phyloP scores from a whole-genome alignment of 2,113 vertebrate genomes.

The Hippocampus barbouri region DNA sequence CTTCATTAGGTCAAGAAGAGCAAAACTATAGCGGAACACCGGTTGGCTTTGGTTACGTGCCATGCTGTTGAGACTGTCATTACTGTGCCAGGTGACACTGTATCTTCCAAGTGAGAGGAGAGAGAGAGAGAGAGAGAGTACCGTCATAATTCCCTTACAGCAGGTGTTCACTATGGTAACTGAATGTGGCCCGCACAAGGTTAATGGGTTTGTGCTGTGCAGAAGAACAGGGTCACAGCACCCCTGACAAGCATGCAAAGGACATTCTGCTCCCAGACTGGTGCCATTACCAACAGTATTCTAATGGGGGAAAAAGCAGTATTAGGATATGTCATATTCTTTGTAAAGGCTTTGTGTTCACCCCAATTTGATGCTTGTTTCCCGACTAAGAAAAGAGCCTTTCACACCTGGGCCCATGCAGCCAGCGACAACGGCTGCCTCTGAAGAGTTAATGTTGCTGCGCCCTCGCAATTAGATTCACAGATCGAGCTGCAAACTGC shows the following conservation, averaged over 20 bases:
- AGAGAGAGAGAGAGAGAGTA: slow-evolving; percentile 38
- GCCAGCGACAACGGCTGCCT: slow-evolving; percentile 14
- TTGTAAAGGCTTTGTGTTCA: slow-evolving; percentile 44
- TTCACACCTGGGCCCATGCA: slow-evolving; percentile 26
- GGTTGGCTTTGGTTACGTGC: slow-evolving; percentile 55
- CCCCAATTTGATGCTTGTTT: slow-evolving; percentile 34
- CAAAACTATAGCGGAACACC: slow-evolving; percentile 47
- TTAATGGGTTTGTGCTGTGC: slow-evolving; percentile 73
- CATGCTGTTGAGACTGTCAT: slow-evolving; percentile 55
- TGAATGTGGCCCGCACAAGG: slow-evolving; percentile 65
- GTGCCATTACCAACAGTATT: slow-evolving; percentile 61
- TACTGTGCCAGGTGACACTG: slow-evolving; percentile 57
- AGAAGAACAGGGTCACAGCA: slow-evolving; percentile 65
- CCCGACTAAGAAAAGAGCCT: slow-evolving; percentile 31
- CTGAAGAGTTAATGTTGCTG: slow-evolving; percentile 43
- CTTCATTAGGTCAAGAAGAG: slow-evolving; percentile 46
- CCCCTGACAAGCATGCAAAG: slow-evolving; percentile 68
- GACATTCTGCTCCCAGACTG: slow-evolving; percentile 48
- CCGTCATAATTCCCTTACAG: slow-evolving; percentile 63
- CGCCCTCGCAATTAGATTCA: slow-evolving; percentile 47
- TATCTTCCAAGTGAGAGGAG: slow-evolving; percentile 55
- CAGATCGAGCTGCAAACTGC: slow-evolving; percentile 40
- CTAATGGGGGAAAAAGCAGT: slow-evolving; percentile 63
- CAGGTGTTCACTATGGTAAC: slow-evolving; percentile 72
- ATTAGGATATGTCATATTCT: slow-evolving; percentile 60